These are phyloP conservation scores for Squalus acanthias DNA, from an alignment of 2,797 vertebrate genomes.

Conservation along the genomic window DNA sequence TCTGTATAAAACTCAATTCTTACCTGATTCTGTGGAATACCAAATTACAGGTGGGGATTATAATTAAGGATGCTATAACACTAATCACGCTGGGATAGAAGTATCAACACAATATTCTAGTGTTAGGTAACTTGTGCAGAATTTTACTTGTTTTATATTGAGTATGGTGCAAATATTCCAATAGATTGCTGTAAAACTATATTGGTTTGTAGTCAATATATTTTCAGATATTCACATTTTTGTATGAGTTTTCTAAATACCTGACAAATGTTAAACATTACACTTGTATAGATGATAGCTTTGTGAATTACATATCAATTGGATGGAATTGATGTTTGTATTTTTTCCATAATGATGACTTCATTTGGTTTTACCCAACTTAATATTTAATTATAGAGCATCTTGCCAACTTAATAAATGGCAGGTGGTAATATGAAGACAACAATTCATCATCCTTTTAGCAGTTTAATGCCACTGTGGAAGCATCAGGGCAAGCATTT, in stretches of 20 bases:
- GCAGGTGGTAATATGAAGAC: background rate
- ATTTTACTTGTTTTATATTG: background rate
- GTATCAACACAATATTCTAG: background rate
- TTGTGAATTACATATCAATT: background rate
- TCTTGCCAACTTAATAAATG: background rate
- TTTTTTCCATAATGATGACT: background rate
- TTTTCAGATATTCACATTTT: background rate
- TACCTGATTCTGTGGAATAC: background rate
- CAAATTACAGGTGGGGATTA: background rate
- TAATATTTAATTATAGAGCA: background rate
- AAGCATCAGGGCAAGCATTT: background rate
- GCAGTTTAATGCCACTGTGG: background rate
- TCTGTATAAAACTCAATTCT: background rate
- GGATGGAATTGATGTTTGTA: background rate
- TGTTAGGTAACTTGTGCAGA: background rate
- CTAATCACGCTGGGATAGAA: background rate
- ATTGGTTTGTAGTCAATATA: background rate
- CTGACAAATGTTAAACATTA: background rate
- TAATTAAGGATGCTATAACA: background rate
- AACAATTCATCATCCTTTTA: background rate
- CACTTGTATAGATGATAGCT: background rate
- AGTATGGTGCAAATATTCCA: background rate
- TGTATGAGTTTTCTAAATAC: background rate
- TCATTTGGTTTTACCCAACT: background rate
- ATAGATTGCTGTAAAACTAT: background rate